Percentiles rank a stretch among this genome's conserved stretches.
Evolutionary conservation across 23 tunicate species (phyloP).

Genomic region (Clavelina lepadiformis): DNA sequence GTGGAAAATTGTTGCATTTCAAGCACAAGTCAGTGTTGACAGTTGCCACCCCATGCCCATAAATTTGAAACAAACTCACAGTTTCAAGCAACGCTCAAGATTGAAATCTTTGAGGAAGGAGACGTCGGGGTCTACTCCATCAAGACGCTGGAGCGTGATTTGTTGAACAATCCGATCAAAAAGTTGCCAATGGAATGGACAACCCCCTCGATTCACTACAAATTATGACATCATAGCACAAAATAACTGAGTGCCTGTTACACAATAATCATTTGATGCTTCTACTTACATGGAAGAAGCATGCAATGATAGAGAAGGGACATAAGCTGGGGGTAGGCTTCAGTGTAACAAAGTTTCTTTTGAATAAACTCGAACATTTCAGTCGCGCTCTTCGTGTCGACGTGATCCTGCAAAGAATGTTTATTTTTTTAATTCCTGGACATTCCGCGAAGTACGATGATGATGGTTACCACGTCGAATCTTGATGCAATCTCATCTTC

Average conservation of each 20-base stretch:
- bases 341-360: slow-evolving; percentile 86
- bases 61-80: slow-evolving; percentile 37
- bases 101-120: slow-evolving; percentile 66
- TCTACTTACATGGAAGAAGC: slow-evolving; percentile 61
- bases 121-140: slow-evolving; percentile 96
- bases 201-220: slow-evolving; percentile 58
- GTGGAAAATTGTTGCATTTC: too few relatives aligned
- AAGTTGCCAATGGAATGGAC: slow-evolving; percentile 82
- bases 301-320: slow-evolving; percentile 87
- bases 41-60: neutral
- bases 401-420: slow-evolving; percentile 47
- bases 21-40: neutral
- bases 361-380: slow-evolving; percentile 89
- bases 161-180: slow-evolving; percentile 96
- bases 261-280: neutral
- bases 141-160: slow-evolving; percentile 62
- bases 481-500: slow-evolving; percentile 88
- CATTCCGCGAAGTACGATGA: too few relatives aligned
- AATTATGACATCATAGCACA: too few relatives aligned
- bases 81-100: slow-evolving; percentile 74
- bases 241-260: too few relatives aligned
- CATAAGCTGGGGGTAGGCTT: slow-evolving; percentile 83
- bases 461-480: slow-evolving; percentile 75
- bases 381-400: slow-evolving; percentile 86
- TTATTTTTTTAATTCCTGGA: neutral